A percentile compares a stretch with the other conserved stretches of the same genome.
Evolutionary conservation across 1,140 invertebrate species (phyloP).

Genomic region (Drosophila tristis): DNA sequence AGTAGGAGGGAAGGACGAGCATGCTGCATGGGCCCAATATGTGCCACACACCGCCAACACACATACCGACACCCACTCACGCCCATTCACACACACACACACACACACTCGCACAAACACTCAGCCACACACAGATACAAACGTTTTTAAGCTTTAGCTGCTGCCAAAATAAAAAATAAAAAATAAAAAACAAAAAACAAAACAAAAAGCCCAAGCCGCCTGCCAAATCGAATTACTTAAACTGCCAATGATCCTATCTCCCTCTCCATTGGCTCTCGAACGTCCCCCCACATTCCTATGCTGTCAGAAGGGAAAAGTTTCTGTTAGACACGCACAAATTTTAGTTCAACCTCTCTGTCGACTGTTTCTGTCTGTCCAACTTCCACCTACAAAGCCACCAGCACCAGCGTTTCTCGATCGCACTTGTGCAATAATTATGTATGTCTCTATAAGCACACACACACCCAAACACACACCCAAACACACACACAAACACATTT

Average conservation of each 20-base stretch:
- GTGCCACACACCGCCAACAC: constrained; percentile 19
- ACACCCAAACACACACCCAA: constrained; percentile 3
- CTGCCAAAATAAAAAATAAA: constrained; percentile 13
- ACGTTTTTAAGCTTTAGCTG: constrained; percentile 25
- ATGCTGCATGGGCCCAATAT: constrained; percentile 64
- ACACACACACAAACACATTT: constrained; percentile 6
- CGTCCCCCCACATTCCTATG: too few relatives aligned
- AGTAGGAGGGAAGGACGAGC: constrained; percentile 32
- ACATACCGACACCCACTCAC: constrained; percentile 10
- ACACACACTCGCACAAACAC: constrained; percentile 29
- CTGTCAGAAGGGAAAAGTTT: constrained; percentile 25
- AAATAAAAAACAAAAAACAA: constrained; percentile 32
- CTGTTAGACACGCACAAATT: constrained; percentile 6
- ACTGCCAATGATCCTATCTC: constrained; percentile 24
- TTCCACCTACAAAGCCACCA: constrained; percentile 4
- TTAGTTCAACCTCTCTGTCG: not conserved
- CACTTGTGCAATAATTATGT: constrained; percentile 62
- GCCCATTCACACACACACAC: constrained; percentile 19
- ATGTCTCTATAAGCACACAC: constrained; percentile 50
- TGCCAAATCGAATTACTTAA: constrained; percentile 41
- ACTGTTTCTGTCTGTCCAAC: constrained; percentile 11
- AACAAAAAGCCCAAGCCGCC: constrained; percentile 33
- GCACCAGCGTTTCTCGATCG: constrained; percentile 54
- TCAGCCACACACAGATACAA: constrained; percentile 8
- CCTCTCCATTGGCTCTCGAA: not conserved